These are phyloP conservation scores for Pyrrhia umbra DNA, from an alignment of 2,888 invertebrate species.

Conservation along the genomic window DNA sequence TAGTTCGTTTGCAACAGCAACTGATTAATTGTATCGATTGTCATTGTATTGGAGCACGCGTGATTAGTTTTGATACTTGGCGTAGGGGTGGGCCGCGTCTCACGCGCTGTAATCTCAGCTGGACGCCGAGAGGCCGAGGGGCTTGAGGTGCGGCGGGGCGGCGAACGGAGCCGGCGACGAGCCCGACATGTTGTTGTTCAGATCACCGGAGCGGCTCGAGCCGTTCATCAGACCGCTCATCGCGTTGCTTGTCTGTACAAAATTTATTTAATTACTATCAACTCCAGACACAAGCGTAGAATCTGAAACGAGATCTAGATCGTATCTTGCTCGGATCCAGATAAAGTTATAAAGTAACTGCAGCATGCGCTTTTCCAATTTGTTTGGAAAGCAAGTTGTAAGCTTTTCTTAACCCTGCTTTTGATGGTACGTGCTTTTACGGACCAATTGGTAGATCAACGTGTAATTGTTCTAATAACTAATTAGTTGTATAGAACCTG, in stretches of 20 bases:
- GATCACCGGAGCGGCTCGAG: constrained; percentile 89
- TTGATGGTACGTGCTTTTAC: background rate
- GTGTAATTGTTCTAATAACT: too few species aligned
- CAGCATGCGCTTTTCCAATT: background rate
- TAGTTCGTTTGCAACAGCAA: constrained; percentile 49
- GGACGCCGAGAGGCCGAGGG: constrained; percentile 91
- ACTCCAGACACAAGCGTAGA: constrained; percentile 20
- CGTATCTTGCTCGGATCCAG: constrained; percentile 7
- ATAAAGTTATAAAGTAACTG: constrained; percentile 2
- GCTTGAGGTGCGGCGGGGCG: constrained; percentile 89
- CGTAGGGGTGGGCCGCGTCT: constrained; percentile 86
- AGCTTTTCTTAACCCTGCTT: background rate
- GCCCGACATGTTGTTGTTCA: constrained; percentile 93
- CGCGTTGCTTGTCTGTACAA: constrained; percentile 83
- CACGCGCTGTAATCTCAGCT: constrained; percentile 91
- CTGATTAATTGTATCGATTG: constrained; percentile 42
- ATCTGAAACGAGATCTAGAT: constrained; percentile 42
- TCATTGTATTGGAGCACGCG: constrained; percentile 58
- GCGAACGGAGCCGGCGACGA: constrained; percentile 84
- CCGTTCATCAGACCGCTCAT: constrained; percentile 90
- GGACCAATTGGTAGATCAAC: background rate
- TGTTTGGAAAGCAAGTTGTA: background rate
- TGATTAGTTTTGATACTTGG: constrained; percentile 84
- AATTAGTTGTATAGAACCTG: background rate
- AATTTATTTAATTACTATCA: constrained; percentile 52